Conservation (phyloP, 2,113 vertebrate genomes). For the Podarcis muralis region DNA sequence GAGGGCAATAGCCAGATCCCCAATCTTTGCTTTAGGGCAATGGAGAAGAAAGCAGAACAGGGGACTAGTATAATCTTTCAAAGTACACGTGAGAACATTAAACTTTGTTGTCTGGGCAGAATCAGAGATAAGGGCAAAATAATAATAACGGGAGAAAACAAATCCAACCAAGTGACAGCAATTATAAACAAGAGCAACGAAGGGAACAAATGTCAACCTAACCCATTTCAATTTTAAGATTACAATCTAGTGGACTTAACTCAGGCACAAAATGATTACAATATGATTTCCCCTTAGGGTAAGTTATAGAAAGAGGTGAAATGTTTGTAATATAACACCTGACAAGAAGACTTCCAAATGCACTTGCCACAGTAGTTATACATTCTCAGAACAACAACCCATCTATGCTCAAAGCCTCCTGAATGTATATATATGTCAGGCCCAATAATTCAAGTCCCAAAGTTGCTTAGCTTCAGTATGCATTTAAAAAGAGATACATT, state of each 20-base stretch:
- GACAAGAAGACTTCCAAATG: constrained; percentile 56
- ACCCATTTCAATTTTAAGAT: constrained; percentile 51
- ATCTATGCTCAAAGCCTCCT: constrained; percentile 47
- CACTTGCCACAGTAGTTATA: constrained; percentile 23
- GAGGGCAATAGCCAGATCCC: neutral
- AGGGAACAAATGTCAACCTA: constrained; percentile 60
- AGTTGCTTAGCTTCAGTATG: constrained; percentile 27
- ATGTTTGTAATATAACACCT: constrained; percentile 55
- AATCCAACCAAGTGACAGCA: constrained; percentile 52
- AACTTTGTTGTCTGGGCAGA: constrained; percentile 27
- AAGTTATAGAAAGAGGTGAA: constrained; percentile 64
- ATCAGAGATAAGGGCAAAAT: constrained; percentile 59
- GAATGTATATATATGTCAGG: constrained; percentile 33
- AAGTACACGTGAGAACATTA: constrained; percentile 13
- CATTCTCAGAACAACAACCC: constrained; percentile 45
- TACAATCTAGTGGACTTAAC: constrained; percentile 50
- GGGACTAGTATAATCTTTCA: constrained; percentile 48
- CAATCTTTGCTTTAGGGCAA: neutral
- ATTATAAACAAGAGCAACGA: constrained; percentile 44
- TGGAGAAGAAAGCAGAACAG: constrained; percentile 18
- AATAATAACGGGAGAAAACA: constrained; percentile 51
- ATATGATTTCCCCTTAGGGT: constrained; percentile 47
- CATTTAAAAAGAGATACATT: constrained; percentile 34
- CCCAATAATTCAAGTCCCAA: constrained; percentile 49
- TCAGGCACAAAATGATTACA: constrained; percentile 49